Evolutionary conservation across 2,888 invertebrate genomes (phyloP).

Genomic region (Julus scanicus): DNA sequence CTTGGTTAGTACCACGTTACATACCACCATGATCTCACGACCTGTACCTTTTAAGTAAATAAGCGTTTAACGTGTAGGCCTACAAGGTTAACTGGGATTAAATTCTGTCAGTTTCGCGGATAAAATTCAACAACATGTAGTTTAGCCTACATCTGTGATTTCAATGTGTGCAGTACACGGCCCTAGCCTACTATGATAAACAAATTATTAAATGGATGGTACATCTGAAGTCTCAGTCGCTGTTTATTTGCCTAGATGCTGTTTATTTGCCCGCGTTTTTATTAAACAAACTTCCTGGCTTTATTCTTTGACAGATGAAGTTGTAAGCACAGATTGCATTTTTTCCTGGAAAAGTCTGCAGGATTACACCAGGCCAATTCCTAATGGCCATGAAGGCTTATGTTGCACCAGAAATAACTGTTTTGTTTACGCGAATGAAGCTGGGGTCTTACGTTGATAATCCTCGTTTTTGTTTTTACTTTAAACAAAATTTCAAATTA

Average conservation of each 20-base stretch:
- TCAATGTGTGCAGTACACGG: neutral
- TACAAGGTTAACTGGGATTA: neutral
- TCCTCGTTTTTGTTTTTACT: too few relatives aligned
- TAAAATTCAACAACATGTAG: neutral
- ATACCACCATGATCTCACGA: neutral
- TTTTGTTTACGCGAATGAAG: neutral
- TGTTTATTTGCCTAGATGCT: neutral
- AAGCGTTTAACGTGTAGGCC: neutral
- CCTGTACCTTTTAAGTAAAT: neutral
- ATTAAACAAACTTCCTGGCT: slow-evolving; percentile 1
- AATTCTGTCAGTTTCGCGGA: neutral
- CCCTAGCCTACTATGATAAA: neutral
- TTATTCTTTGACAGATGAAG: neutral
- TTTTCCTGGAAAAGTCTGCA: neutral
- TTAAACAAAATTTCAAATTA: too few relatives aligned
- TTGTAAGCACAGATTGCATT: neutral
- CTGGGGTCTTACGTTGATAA: too few relatives aligned
- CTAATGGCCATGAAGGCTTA: too few relatives aligned
- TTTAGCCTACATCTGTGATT: neutral
- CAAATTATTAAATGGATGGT: neutral
- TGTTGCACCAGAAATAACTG: neutral
- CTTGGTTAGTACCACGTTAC: neutral
- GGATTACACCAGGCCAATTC: too few relatives aligned
- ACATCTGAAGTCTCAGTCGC: neutral
- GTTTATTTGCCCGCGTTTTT: neutral